Conservation (phyloP, 2,113 vertebrate species). For the Rhombomys opimus region DNA sequence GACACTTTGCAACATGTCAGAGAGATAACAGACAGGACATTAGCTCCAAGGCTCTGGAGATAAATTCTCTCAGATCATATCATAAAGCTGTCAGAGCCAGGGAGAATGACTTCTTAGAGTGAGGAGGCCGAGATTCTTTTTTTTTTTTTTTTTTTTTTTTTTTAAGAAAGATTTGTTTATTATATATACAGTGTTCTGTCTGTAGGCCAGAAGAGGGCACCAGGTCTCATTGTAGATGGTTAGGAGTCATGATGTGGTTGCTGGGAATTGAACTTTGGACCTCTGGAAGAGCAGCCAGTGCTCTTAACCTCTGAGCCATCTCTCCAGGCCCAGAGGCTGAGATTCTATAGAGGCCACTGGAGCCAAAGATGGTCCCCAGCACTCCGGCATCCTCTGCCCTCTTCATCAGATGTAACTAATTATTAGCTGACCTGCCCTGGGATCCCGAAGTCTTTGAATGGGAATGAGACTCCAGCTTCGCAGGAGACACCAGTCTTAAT, state of each 20-base stretch:
- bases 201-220: too few relatives aligned
- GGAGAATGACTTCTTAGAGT: neutral
- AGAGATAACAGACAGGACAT: neutral
- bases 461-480: neutral
- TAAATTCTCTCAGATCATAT: neutral
- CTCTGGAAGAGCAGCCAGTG: too few relatives aligned
- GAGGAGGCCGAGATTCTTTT: neutral
- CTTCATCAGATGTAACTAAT: neutral
- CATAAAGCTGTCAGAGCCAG: neutral
- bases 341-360: neutral
- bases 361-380: neutral
- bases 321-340: neutral
- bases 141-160: too few relatives aligned
- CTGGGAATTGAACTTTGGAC: too few relatives aligned
- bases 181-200: too few relatives aligned
- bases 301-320: too few relatives aligned
- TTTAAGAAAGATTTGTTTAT: too few relatives aligned
- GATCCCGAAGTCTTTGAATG: neutral
- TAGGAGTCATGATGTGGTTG: too few relatives aligned
- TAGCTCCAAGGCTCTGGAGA: neutral
- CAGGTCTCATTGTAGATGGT: too few relatives aligned
- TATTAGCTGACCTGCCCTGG: neutral
- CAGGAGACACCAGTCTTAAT: neutral
- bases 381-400: neutral
- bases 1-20: neutral